phyloP scores from a whole-genome alignment of 2,888 invertebrate species.

The Aethes cnicana region DNA sequence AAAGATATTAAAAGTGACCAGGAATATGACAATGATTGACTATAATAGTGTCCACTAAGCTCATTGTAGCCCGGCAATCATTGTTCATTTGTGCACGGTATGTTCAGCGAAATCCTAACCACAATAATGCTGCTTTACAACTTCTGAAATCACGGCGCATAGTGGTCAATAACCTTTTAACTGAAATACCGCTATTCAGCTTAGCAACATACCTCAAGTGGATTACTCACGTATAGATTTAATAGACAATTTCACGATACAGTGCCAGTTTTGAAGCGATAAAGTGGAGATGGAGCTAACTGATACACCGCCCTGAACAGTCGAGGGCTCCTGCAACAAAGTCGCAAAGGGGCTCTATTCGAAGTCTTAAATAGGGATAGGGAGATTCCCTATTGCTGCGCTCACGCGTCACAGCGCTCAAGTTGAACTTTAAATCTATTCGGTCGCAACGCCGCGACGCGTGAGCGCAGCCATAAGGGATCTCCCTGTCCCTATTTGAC shows the following conservation, averaged over 20 bases:
- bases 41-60: background rate
- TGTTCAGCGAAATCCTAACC: conserved; percentile 11
- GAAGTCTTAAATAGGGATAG: too few relatives aligned
- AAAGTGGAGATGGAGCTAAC: conserved; percentile 26
- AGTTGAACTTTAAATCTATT: too few relatives aligned
- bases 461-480: too few relatives aligned
- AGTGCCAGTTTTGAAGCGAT: conserved; percentile 23
- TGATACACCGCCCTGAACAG: conserved; percentile 23
- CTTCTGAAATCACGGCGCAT: conserved; percentile 10
- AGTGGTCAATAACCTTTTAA: background rate
- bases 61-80: conserved; percentile 6
- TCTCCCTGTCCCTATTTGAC: too few relatives aligned
- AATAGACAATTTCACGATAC: conserved; percentile 26
- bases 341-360: too few relatives aligned
- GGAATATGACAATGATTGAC: too few relatives aligned
- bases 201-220: conserved; percentile 7
- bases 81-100: conserved; percentile 14
- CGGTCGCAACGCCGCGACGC: too few relatives aligned
- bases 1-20: too few relatives aligned
- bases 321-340: too few relatives aligned
- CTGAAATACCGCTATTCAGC: too few relatives aligned
- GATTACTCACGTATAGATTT: conserved; percentile 33
- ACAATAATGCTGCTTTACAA: conserved; percentile 1
- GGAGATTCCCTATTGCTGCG: too few relatives aligned
- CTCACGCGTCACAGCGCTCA: too few relatives aligned